phyloP scores from a whole-genome alignment of 2,797 vertebrate species.

The Hydrophis major region DNA sequence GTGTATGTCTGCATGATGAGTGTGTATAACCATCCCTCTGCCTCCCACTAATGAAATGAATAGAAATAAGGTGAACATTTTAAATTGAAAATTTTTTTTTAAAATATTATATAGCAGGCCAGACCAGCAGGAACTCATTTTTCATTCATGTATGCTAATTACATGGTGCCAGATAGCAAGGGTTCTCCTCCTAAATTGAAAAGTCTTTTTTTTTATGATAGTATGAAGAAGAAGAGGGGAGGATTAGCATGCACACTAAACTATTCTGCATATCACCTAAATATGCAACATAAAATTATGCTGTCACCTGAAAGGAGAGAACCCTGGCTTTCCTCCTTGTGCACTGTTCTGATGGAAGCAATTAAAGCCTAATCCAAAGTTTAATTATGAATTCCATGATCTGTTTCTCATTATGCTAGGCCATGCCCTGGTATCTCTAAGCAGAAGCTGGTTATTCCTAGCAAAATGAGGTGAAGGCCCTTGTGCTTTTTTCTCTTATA shows the following conservation, averaged over 20 bases:
- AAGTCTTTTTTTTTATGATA: slow-evolving; percentile 38
- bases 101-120: slow-evolving; percentile 48
- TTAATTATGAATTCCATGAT: slow-evolving; percentile 28
- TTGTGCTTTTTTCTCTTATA: neutral
- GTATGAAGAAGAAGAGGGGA: slow-evolving; percentile 44
- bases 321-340: slow-evolving; percentile 17
- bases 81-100: slow-evolving; percentile 37
- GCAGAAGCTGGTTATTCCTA: slow-evolving; percentile 26
- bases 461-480: neutral
- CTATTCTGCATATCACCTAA: slow-evolving; percentile 29
- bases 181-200: slow-evolving; percentile 62
- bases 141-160: slow-evolving; percentile 71
- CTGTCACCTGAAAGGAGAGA: slow-evolving; percentile 21
- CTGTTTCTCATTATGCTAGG: slow-evolving; percentile 44
- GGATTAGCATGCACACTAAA: slow-evolving; percentile 51
- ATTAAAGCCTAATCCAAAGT: slow-evolving; percentile 28
- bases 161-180: slow-evolving; percentile 60
- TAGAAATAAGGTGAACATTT: slow-evolving; percentile 63
- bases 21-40: slow-evolving; percentile 46
- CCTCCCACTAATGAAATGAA: slow-evolving; percentile 52
- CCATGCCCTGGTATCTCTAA: slow-evolving; percentile 16
- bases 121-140: slow-evolving; percentile 68
- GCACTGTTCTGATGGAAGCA: slow-evolving; percentile 2
- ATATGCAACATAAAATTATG: slow-evolving; percentile 12
- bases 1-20: slow-evolving; percentile 58